Percentiles rank a stretch among this genome's conserved stretches.
Conservation (phyloP, 1,140 invertebrate species). For the Coptotermes formosanus region DNA sequence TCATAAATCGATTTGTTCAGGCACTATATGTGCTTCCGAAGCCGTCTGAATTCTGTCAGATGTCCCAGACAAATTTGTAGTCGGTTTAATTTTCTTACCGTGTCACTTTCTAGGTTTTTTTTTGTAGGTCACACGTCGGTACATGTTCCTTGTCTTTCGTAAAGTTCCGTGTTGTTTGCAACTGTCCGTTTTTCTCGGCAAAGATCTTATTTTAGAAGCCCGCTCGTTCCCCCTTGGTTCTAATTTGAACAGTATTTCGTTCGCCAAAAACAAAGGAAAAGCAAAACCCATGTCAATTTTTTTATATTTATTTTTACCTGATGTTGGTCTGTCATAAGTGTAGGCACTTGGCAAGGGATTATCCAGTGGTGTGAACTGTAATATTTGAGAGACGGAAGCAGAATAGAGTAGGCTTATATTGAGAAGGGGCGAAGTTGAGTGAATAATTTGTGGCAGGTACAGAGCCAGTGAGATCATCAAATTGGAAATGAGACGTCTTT, state of each 20-base stretch:
- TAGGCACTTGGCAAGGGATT: conserved; percentile 13
- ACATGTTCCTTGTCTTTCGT: background rate
- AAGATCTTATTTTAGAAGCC: conserved; percentile 8
- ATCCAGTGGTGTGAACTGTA: background rate
- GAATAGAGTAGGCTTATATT: background rate
- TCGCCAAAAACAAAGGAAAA: conserved; percentile 25
- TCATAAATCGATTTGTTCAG: background rate
- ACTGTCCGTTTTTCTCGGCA: conserved; percentile 2
- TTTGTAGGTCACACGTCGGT: background rate
- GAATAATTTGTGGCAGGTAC: background rate
- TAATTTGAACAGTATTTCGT: conserved; percentile 22
- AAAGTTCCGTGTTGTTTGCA: background rate
- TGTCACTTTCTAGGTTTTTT: background rate
- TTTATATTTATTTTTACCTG: conserved; percentile 9
- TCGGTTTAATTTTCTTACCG: background rate
- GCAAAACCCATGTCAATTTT: conserved; percentile 20
- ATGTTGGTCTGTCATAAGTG: background rate
- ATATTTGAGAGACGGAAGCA: background rate
- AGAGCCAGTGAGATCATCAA: background rate
- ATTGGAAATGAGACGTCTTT: no score
- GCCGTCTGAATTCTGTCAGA: background rate
- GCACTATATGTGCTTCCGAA: background rate
- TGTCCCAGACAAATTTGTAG: background rate
- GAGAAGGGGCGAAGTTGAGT: background rate
- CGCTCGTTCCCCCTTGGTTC: background rate